Conservation (phyloP, 2,888 invertebrate species). For the Caenorhabditis sp. region DNA sequence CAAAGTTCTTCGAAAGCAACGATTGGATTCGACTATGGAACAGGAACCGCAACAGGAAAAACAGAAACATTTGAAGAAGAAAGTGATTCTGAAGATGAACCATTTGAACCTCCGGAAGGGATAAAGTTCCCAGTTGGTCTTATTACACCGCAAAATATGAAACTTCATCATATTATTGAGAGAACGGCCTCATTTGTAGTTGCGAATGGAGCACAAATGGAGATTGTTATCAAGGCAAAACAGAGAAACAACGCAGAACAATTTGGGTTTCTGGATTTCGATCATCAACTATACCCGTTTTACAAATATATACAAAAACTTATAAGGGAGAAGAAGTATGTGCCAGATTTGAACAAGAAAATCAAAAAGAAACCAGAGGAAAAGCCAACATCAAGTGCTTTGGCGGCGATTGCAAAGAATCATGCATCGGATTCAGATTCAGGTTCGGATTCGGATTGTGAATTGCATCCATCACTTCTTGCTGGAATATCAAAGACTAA, state of each 20-base stretch:
- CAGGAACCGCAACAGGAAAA: slow-evolving; percentile 11
- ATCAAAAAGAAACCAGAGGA: neutral
- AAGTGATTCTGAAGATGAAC: slow-evolving; percentile 74
- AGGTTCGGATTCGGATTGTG: slow-evolving; percentile 54
- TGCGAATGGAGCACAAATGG: slow-evolving; percentile 87
- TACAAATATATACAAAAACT: slow-evolving; percentile 79
- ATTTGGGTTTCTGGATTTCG: slow-evolving; percentile 90
- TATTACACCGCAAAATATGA: slow-evolving; percentile 62
- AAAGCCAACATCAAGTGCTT: slow-evolving; percentile 23
- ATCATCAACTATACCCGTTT: slow-evolving; percentile 84
- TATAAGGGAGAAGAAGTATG: slow-evolving; percentile 72
- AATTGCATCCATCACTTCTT: slow-evolving; percentile 55
- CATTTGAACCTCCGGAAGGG: slow-evolving; percentile 80
- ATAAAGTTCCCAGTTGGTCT: slow-evolving; percentile 83
- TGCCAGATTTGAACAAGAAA: slow-evolving; percentile 50
- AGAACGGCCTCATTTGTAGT: slow-evolving; percentile 79
- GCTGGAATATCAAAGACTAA: neutral
- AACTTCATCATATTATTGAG: slow-evolving; percentile 81
- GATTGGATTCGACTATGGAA: slow-evolving; percentile 32
- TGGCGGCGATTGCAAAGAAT: slow-evolving; percentile 41
- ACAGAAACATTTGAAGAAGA: neutral
- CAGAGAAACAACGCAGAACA: slow-evolving; percentile 76
- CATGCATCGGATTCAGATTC: slow-evolving; percentile 38
- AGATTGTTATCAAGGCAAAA: slow-evolving; percentile 95
- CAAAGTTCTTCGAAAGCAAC: neutral